Evolutionary conservation across 2,797 vertebrate genomes (phyloP), one percentile per base, ranked within the genome.

Genomic region (Microchirus variegatus): DNA sequence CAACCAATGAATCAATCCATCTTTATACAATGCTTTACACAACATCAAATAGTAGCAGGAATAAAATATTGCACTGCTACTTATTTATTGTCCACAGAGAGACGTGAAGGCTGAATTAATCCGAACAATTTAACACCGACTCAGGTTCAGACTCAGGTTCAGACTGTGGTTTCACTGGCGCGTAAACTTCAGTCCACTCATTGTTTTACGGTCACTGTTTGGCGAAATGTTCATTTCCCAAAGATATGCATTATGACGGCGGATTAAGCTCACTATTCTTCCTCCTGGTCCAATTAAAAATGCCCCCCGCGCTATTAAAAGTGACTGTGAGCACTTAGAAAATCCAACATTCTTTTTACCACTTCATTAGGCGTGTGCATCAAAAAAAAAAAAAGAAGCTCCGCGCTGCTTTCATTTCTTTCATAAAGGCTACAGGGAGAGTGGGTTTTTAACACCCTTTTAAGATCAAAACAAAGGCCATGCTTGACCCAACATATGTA

Each of bases 401-500:
- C 81, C 67, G 89, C 88, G 83, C 89, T 82, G 89, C 93, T 93
- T 93, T 95, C 86, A 93, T 75, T 90, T 86, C 83, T 83, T 88
- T 91, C 72, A 87, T 75, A 75, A 84, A 80, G 87, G 90, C 88
- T 90, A 91, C 93, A 93, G 92, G 91, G 89, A 31, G 92, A 94
- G 89, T 91, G 92, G 90, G 92, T 91, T 94, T 94, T 94, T 94
- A 94, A 93, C 94, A 93, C 92, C 92, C 94, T 94, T 92, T 93
- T 93, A 92, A 90, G 87, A 87, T 81, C 70, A 72, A 82, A 91
- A 95, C 94, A 95, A 95, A 94, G 89, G 93, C 90, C 89, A 91
- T 92, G 94, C 93, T 94, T 95, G 94, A 95, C 94, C 94, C 93
- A 93, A 94, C 94, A 94, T 95, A 95, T 95, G 95, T 95, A 95